Evolutionary conservation across 92 coral and sea anemone species (phyloP), one percentile per base, ranked within the genome.

Genomic region (Ricordea florida): DNA sequence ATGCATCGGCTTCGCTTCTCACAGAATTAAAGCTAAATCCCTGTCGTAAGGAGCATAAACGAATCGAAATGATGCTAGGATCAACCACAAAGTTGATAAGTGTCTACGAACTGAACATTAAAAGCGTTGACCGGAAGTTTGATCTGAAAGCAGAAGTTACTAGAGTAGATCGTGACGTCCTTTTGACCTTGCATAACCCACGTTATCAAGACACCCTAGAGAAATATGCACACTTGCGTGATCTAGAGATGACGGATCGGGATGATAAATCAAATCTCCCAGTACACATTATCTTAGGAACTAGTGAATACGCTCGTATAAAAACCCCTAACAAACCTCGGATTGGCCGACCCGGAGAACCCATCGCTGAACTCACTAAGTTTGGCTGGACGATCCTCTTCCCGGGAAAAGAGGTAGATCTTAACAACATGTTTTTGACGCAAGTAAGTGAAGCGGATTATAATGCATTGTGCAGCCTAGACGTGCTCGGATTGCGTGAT

Each of bases 301-400:
- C 61, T 2, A 56, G 72, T 21, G 80, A 59, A 23, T 80, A 60
- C 36, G 46, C 68, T 21, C 59, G 38, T 31, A 33, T 80, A 23
- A 80, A 59, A 35, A 80, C 61, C 31, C 53, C 22, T 15, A 16
- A 55, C 26, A 49, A 32, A 36, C 74, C 86, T 6, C 58, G 48
- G 38, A 48, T 45, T 5, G 74, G 65, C 14, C 32, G 47, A n/a
- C n/a, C n/a, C n/a, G n/a, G n/a, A n/a, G n/a, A n/a, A n/a, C n/a
- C n/a, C n/a, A n/a, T n/a, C n/a, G 7, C 72, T 40, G 71, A 59
- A 42, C 59, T 79, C 30, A 66, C 76, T n/a, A 29, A 20, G 15
- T 41, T 77, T n/a, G 84, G 84, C n/a, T 77, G 66, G 84, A 66
- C 67, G 11, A 66, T 77, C 16, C 64, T 77, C 76, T 43, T 57